Evolutionary conservation across 2,888 invertebrate genomes (phyloP), one percentile per base, ranked within the genome.

Genomic region (Brachyptera putata): DNA sequence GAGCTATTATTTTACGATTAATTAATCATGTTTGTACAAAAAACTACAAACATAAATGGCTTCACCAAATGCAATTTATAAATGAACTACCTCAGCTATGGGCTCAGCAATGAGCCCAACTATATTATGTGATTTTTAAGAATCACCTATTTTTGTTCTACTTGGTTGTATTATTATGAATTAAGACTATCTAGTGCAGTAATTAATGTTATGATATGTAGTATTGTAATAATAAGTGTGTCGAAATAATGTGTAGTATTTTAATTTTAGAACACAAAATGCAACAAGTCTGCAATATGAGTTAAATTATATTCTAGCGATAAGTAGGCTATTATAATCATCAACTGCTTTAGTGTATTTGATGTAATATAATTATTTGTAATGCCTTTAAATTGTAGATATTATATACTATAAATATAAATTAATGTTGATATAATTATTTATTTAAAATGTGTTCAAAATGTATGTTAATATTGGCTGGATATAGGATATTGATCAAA

Each of bases 381-480:
- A 41, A 16, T 41, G 41, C 16, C 41, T 50, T 25, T 24, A 14
- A n/a, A 50, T 50, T 50, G 49, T 50, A 50, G 49, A 50, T 50
- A 50, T 26, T 25, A 56, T 37, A 61, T 61, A 61, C 41, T 48
- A 46, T 57, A 57, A 48, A 57, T 49, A 25, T 26, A 49, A 57
- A 36, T 41, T 49, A 22, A 48, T 24, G 48, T 7, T 46, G n/a
- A 46, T 46, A n/a, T 46, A 21, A 46, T 46, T 61, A 61, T 61
- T 61, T 61, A 61, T 61, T 61, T 61, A 34, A 60, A 53, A 60
- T 49, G 7, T 49, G 16, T 34, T 46, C 22, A n/a, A 22, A 41
- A 46, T 46, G 46, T 22, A 5, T 24, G 46, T 46, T 46, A 4
- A 21, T 13, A 46, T 24, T 46, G 22, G 9, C n/a, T 46, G 24